Percentiles rank a stretch among this genome's conserved stretches.
Conservation (phyloP, 2,113 vertebrate species). For the Capreolus pygargus region DNA sequence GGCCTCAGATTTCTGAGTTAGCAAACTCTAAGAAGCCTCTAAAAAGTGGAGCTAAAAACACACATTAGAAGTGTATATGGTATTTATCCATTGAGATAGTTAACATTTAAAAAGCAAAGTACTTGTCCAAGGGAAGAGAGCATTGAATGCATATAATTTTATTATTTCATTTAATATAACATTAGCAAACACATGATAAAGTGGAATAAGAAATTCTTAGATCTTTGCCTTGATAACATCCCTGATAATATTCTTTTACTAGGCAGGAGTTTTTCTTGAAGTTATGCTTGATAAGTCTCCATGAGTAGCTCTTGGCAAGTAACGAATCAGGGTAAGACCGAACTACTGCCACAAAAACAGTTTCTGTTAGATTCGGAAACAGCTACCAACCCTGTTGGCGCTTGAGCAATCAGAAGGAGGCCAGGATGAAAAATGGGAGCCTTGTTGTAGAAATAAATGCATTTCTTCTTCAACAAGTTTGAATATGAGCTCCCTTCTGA, state of each 20-base stretch:
- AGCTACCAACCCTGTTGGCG: not conserved
- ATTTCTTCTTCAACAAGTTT: not conserved
- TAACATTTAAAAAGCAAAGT: not conserved
- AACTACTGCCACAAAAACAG: not conserved
- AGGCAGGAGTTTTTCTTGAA: not conserved
- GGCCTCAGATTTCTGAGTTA: not conserved
- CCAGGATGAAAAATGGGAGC: not conserved
- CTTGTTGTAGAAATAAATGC: not conserved
- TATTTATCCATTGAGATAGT: not conserved
- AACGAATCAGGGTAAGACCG: not conserved
- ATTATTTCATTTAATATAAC: not conserved
- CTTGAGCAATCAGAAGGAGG: not conserved
- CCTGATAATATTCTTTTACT: not conserved
- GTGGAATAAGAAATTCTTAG: constrained; percentile 9
- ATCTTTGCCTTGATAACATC: constrained; percentile 29
- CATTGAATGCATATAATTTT: not conserved
- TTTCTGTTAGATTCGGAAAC: not conserved
- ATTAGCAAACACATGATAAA: constrained; percentile 9
- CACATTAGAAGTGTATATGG: not conserved
- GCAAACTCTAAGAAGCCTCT: not conserved
- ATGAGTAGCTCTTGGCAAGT: not conserved
- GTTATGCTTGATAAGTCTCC: not conserved
- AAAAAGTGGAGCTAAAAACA: not conserved
- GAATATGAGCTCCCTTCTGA: not conserved
- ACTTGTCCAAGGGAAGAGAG: constrained; percentile 1